Percentiles rank a stretch among this genome's conserved stretches.
phyloP scores from a whole-genome alignment of 2,113 vertebrate species.

The Grammomys dolichurus region DNA sequence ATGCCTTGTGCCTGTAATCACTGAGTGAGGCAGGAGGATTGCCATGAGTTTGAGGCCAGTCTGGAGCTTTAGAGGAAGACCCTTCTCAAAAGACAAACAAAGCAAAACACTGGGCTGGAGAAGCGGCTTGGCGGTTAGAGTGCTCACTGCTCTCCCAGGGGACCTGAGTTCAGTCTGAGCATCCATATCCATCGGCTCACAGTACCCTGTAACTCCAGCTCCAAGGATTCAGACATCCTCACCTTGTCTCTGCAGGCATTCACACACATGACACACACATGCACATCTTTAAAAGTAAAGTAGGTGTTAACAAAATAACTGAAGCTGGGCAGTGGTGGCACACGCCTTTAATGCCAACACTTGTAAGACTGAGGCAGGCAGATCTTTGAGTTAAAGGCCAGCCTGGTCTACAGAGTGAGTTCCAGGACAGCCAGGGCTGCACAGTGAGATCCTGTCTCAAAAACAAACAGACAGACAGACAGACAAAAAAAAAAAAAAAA shows the following conservation, averaged over 20 bases:
- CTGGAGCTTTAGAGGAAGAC: background rate
- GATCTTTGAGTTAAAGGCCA: background rate
- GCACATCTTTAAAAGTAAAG: background rate
- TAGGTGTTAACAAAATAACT: background rate
- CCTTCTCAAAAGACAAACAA: background rate
- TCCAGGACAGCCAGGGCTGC: background rate
- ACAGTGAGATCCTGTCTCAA: background rate
- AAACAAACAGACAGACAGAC: background rate
- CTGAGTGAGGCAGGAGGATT: background rate
- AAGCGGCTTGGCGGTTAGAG: background rate
- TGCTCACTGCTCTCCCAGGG: background rate
- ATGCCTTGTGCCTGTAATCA: background rate
- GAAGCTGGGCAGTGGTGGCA: background rate
- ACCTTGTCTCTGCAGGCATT: background rate
- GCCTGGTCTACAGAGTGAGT: background rate
- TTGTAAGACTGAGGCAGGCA: background rate
- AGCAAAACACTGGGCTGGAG: background rate
- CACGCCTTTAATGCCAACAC: background rate
- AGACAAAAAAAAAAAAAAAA: background rate
- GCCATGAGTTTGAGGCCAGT: background rate
- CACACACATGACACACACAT: background rate
- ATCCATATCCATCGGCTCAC: fast-evolving
- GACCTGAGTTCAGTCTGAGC: background rate
- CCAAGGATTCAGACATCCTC: background rate
- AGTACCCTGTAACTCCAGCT: background rate